A percentile compares a stretch with the other conserved stretches of the same genome.
Conservation (phyloP, 2,888 invertebrate genomes). For the Nomada fucata region DNA sequence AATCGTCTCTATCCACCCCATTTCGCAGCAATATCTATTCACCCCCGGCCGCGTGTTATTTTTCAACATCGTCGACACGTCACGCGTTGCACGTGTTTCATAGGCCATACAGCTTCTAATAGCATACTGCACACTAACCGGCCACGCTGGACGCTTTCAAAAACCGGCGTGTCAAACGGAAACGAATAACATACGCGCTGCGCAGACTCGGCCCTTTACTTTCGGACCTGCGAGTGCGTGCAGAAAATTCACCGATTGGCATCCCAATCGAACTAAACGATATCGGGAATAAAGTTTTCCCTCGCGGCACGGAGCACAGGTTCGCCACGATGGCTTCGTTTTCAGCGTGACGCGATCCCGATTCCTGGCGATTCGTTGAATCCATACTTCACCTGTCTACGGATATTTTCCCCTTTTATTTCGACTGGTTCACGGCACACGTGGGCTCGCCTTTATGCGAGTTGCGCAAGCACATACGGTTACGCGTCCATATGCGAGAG, state of each 20-base stretch:
- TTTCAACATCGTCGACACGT: background rate
- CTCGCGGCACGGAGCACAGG: background rate
- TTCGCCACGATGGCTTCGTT: background rate
- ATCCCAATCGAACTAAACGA: background rate
- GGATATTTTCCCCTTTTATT: slow-evolving; percentile 36
- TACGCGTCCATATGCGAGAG: background rate
- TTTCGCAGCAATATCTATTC: background rate
- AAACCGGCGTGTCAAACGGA: slow-evolving; percentile 33
- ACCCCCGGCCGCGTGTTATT: background rate
- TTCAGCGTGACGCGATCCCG: slow-evolving; percentile 11
- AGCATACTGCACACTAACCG: slow-evolving; percentile 11
- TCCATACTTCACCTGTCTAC: slow-evolving; percentile 15
- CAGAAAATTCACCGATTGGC: background rate
- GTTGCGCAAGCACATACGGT: slow-evolving; percentile 5
- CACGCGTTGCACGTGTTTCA: slow-evolving; percentile 3
- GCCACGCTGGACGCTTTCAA: slow-evolving; percentile 12
- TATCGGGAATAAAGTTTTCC: slow-evolving; percentile 9
- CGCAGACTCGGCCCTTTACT: slow-evolving; percentile 1
- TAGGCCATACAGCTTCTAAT: slow-evolving; percentile 10
- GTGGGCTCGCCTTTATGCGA: slow-evolving; percentile 40
- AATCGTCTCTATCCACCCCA: background rate
- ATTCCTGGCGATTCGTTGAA: slow-evolving; percentile 34
- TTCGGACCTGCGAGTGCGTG: background rate
- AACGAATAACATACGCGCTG: slow-evolving; percentile 16
- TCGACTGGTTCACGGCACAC: slow-evolving; percentile 27